Evolutionary conservation across 2,888 invertebrate genomes (phyloP).

Genomic region (Drosophila mimica): DNA sequence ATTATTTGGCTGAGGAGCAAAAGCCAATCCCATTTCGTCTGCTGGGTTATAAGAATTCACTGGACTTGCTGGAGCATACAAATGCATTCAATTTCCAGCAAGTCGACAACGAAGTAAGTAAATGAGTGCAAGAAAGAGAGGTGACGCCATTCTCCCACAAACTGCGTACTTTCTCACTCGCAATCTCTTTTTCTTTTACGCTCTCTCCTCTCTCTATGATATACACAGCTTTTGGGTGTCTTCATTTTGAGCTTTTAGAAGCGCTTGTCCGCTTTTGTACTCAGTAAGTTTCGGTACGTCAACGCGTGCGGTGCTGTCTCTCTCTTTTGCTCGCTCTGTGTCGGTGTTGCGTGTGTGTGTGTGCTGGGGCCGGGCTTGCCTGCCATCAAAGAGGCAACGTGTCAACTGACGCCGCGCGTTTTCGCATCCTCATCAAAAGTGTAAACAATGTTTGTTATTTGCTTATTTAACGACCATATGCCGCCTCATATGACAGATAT

Average conservation of each 20-base stretch:
- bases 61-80: slow-evolving; percentile 88
- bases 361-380: slow-evolving; percentile 60
- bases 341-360: slow-evolving; percentile 19
- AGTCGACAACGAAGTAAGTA: slow-evolving; percentile 48
- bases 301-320: slow-evolving; percentile 57
- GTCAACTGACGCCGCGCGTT: slow-evolving; percentile 60
- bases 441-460: slow-evolving; percentile 69
- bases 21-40: slow-evolving; percentile 87
- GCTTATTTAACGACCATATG: slow-evolving; percentile 45
- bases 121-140: not conserved
- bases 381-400: slow-evolving; percentile 72
- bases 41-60: slow-evolving; percentile 87
- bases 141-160: slow-evolving; percentile 16
- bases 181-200: slow-evolving; percentile 13
- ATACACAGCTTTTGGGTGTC: slow-evolving; percentile 37
- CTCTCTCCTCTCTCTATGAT: slow-evolving; percentile 8
- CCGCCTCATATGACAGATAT: slow-evolving; percentile 17
- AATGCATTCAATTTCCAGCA: slow-evolving; percentile 86
- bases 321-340: not conserved
- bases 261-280: slow-evolving; percentile 20
- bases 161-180: slow-evolving; percentile 22
- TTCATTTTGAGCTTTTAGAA: slow-evolving; percentile 54
- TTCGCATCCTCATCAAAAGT: slow-evolving; percentile 51
- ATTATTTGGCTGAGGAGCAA: slow-evolving; percentile 88
- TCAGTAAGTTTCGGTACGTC: slow-evolving; percentile 59